Evolutionary conservation across 2,113 vertebrate species (phyloP), one percentile per base, ranked within the genome.

Genomic region (Centropristis striata): DNA sequence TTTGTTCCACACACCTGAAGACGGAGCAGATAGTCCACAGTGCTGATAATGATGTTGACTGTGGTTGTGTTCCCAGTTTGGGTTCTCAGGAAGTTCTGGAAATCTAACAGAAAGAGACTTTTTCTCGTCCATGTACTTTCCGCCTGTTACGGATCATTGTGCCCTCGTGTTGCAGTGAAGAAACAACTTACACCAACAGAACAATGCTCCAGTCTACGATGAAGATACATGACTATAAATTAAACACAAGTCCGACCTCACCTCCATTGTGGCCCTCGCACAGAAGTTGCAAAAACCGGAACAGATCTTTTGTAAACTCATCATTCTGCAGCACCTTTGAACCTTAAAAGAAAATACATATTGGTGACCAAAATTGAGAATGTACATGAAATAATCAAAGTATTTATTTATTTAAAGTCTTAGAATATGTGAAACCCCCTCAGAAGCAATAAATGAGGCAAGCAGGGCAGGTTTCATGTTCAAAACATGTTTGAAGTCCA

Each of bases 261-360:
- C 98, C 98, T 80, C 96, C 96, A 60, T 99, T 99, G 91, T 99
- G 98, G 7, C 98, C 98, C 96, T 99, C 98, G 90, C 98, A 99
- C 15, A 99, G 96, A 75, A 99, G 96, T 92, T 99, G 98, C 71
- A 99, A 96, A 95, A 99, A 99, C 85, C 98, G 95, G 93, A 99
- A 99, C 36, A 99, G 95, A 94, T 99, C 98, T 91, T 96, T 95
- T 51, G 98, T 99, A 92, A 99, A 99, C 86, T 99, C 98, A 72
- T 99, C 97, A 66, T 98, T 98, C 92, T 97, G 97, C 71, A 99
- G 96, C 59, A 99, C 98, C 89, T 99, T 99, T 89, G 98, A 97
- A 95, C 97, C 98, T 99, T 96, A 21, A 83, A 89, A 95, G 84
- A 93, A 80, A 93, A 71, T n/a, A 94, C 42, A 90, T 53, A 23